Evolutionary conservation across 2,113 vertebrate species (phyloP), one percentile per base, ranked within the genome.

Genomic region (Zosterops pallidus): DNA sequence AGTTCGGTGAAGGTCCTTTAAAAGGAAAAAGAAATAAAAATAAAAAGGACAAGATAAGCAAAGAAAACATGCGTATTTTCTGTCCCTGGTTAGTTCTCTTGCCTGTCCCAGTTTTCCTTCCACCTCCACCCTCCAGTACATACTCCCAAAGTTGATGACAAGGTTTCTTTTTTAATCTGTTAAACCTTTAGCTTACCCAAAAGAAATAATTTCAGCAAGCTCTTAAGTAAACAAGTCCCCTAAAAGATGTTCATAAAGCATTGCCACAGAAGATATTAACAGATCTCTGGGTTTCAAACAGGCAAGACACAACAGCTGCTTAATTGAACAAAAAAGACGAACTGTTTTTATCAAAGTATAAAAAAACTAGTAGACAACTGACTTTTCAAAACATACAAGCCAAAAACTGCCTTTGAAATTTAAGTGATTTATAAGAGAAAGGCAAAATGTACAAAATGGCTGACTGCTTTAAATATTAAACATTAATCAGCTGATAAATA

Each of bases 1-100:
- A 9, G 99, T 99, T 90, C 98, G 98, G 88, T 99, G 98, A 78
- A 99, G 98, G 94, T 99, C 98, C 98, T 99, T 89, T 37, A 72
- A 41, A 75, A 75, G 9, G 18, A 25, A 68, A 33, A 57, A 49
- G 35, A 29, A 55, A 49, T 14, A 62, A 18, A 55, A 17, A 8
- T 46, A 47, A 76, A 28, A 77, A 52, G 44, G 3, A 78, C 33
- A 68, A 15, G 3, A 52, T 8, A 76, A 55, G 20, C 28, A 41
- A 24, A 77, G 39, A 39, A 82, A 31, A 65, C 2, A 92, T 18
- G 8, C 11, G 16, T 6, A 31, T 86, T 65, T 76, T 82, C 24
- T 10, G 8, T 47, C n/a, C 12, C 15, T 15, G 2, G 3, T 78
- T 29, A 55, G 47, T 39, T 64, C 31, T 80, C 26, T n/a, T 3